Percentiles rank a stretch among this genome's conserved stretches.
phyloP scores from a whole-genome alignment of 2,888 invertebrate species.

The Clivina fossor region DNA sequence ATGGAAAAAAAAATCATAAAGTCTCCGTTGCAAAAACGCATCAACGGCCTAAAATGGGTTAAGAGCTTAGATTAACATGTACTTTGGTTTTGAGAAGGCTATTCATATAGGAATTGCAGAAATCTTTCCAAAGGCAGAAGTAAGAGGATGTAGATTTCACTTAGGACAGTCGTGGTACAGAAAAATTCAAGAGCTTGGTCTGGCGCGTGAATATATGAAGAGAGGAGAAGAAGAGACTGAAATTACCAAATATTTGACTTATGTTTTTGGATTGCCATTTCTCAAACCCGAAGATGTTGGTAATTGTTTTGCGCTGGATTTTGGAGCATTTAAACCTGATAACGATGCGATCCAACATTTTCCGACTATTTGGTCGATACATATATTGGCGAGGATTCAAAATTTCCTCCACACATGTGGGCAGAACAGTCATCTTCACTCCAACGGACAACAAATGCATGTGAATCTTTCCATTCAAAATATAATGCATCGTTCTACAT shows the following conservation, averaged over 20 bases:
- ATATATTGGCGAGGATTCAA: not conserved
- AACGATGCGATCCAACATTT: not conserved
- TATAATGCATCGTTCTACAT: no score
- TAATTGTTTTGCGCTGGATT: not conserved
- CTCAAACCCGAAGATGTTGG: not conserved
- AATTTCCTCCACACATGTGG: not conserved
- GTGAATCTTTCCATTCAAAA: not conserved
- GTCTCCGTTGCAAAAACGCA: no score
- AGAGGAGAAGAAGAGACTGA: slow-evolving; percentile 1
- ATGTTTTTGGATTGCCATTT: not conserved
- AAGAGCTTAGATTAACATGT: no score
- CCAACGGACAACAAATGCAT: not conserved
- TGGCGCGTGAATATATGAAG: no score
- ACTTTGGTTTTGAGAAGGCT: not conserved
- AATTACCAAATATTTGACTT: not conserved
- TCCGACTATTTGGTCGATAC: not conserved
- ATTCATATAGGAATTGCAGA: not conserved
- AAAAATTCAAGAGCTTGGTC: not conserved
- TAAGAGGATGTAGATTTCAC: not conserved
- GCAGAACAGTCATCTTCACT: not conserved
- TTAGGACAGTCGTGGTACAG: not conserved
- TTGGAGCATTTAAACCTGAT: not conserved
- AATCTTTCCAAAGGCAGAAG: not conserved
- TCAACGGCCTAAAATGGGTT: no score
- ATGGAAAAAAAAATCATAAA: no score